Evolutionary conservation across 2,888 invertebrate genomes (phyloP), one percentile per base, ranked within the genome.

Genomic region (Seira musarum): DNA sequence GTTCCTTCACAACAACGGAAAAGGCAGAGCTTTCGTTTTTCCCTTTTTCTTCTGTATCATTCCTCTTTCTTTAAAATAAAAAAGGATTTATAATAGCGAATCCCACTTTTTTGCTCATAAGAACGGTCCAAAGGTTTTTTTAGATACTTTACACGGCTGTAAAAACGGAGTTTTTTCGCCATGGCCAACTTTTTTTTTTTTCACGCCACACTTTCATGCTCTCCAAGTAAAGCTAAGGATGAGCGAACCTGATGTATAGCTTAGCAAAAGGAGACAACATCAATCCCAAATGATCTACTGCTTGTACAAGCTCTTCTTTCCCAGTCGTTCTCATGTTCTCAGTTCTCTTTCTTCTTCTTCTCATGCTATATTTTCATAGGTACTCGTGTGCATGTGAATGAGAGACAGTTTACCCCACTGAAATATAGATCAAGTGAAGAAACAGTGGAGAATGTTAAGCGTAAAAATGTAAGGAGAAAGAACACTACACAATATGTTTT

Each of bases 271-370:
- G 70, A 77, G 82, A 84, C 82, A 82, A 72, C 81, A 82, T 81
- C 84, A 84, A 84, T 84, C 82, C 82, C 81, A 72, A 84, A 82
- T 84, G 84, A 84, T 84, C 71, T 84, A 84, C 80, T 81, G 76
- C 80, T 75, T 75, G 80, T 81, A 81, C 80, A 66, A 49, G 75
- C 75, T 67, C 66, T 49, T 49, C 49, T 49, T 49, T n/a, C 49
- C 15, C 17, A 3, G 49, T 49, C 49, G 49, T 49, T 49, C 49
- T 49, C 49, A 49, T 49, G 49, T 49, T 49, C 49, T 2, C 49
- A 8, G 6, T 15, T 49, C 17, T 49, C 40, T n/a, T n/a, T 30
- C 25, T 25, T 65, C 63, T 61, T 67, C 57, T 25, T 69, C 53
- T n/a, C 13, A 21, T 30, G 30, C 49, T n/a, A 49, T 40, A 40